Evolutionary conservation across 2,113 vertebrate species (phyloP).

Genomic region (Phaethornis superciliosus): DNA sequence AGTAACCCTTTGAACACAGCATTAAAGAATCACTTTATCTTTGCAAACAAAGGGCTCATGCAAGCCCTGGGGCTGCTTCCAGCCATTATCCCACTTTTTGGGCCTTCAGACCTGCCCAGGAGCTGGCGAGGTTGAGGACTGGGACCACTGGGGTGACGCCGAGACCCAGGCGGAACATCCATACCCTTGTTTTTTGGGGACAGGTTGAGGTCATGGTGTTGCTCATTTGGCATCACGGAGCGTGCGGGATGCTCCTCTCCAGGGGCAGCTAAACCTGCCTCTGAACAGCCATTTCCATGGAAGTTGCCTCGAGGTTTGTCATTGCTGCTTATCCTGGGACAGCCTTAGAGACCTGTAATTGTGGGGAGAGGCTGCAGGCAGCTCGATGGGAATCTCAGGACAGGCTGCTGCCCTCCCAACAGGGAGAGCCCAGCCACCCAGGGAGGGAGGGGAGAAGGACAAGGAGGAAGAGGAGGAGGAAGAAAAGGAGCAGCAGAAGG

Average conservation of each 20-base stretch:
- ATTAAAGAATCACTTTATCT: neutral
- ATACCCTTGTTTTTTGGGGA: neutral
- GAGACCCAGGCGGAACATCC: neutral
- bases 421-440: neutral
- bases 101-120: neutral
- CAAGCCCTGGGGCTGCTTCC: neutral
- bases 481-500: neutral
- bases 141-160: too few relatives aligned
- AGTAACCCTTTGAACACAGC: neutral
- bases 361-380: slow-evolving; percentile 6
- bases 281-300: slow-evolving; percentile 13
- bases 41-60: rapidly evolving
- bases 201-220: neutral
- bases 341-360: neutral
- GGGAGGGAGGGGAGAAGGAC: neutral
- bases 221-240: rapidly evolving
- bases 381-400: neutral
- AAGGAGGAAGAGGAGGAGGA: neutral
- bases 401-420: neutral
- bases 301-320: slow-evolving; percentile 13
- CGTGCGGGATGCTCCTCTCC: neutral
- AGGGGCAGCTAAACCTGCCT: neutral
- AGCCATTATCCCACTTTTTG: rapidly evolving
- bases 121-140: neutral
- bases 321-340: neutral